phyloP scores from a whole-genome alignment of 2,888 invertebrate species.

The Alsophila aescularia region DNA sequence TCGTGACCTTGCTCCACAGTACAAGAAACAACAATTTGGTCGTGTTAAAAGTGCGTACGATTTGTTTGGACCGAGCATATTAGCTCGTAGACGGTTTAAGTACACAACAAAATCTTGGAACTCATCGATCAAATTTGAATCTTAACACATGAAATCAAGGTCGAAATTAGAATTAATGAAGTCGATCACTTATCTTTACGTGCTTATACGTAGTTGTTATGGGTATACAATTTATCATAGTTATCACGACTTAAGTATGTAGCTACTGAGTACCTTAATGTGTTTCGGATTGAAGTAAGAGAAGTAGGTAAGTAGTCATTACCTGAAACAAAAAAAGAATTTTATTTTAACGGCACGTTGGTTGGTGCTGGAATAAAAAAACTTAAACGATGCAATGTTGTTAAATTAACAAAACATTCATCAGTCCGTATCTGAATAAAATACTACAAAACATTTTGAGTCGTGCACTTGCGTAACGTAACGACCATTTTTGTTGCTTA shows the following conservation, averaged over 20 bases:
- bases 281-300: slow-evolving; percentile 25
- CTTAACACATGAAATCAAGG: slow-evolving; percentile 6
- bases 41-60: slow-evolving; percentile 52
- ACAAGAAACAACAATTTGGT: slow-evolving; percentile 49
- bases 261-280: slow-evolving; percentile 35
- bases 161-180: slow-evolving; percentile 9
- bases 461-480: too few species aligned
- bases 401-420: too few species aligned
- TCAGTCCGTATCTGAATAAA: too few species aligned
- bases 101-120: slow-evolving; percentile 15
- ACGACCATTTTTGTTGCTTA: too few species aligned
- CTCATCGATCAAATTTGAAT: slow-evolving; percentile 7
- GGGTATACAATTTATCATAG: slow-evolving; percentile 34
- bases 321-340: slow-evolving; percentile 56
- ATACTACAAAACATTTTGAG: too few species aligned
- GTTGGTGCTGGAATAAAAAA: too few species aligned
- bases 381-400: too few species aligned
- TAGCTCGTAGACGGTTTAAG: slow-evolving; percentile 23
- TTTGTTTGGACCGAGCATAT: slow-evolving; percentile 46
- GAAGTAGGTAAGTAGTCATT: slow-evolving; percentile 42
- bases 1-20: slow-evolving; percentile 55
- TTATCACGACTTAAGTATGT: slow-evolving; percentile 26
- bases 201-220: slow-evolving; percentile 26
- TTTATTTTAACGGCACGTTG: too few species aligned
- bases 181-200: slow-evolving; percentile 21